Evolutionary conservation across 2,888 invertebrate species (phyloP), one percentile per base, ranked within the genome.

Genomic region (Alsophila aescularia): DNA sequence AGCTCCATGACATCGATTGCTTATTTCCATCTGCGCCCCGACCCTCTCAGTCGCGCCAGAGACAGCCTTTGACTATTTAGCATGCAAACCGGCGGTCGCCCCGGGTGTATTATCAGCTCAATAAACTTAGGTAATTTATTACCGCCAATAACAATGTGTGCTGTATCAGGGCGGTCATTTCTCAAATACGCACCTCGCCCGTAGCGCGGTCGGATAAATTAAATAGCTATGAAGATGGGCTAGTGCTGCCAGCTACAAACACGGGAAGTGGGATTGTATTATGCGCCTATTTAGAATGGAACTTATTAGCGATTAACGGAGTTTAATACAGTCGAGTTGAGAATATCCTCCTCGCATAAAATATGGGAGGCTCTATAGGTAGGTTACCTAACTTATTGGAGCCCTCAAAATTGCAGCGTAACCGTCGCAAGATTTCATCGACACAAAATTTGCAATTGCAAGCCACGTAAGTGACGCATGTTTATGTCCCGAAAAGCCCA

Each of bases 101-200:
- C 69, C 62, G 63, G 76, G 81, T 80, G 79, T 78, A 75, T 81
- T 82, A 83, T 76, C 81, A 74, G 73, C 70, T 76, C 79, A 75
- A 75, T 81, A 77, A 75, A 78, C 73, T 78, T 76, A 67, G 61
- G 77, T 81, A 82, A 87, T 87, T 87, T 88, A 88, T 86, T 86
- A 80, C 81, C 66, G 72, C 72, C 79, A 70, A 74, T 86, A 88
- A 88, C 85, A 84, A 85, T 86, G 85, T 85, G 77, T 82, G 80
- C 75, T 70, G 69, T 83, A 87, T 87, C 85, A 73, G 75, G 72
- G 67, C 72, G 77, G 83, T 79, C 79, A 88, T 89, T 87, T 87
- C 84, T 90, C 88, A 89, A 85, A 84, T 72, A 78, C 79, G 82
- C 88, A 87, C 88, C 88, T 88, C 79, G 81, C 77, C 78, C 58